Evolutionary conservation across 2,888 invertebrate genomes (phyloP).

Genomic region (Parnassius orleans): DNA sequence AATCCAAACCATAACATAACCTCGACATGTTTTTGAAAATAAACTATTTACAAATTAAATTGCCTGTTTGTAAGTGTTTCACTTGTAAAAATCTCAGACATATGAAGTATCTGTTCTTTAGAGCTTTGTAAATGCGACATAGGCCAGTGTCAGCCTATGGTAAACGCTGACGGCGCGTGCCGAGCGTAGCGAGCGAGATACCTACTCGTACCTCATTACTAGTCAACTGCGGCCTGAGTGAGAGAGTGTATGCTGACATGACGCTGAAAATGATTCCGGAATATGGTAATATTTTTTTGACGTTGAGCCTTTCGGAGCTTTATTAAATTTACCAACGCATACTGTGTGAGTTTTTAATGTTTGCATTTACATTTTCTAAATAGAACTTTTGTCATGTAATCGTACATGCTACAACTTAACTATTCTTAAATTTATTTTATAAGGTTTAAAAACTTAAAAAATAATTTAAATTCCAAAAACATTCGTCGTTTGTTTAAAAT

Average conservation of each 20-base stretch:
- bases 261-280: constrained; percentile 7
- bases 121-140: constrained; percentile 16
- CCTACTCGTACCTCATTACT: constrained; percentile 27
- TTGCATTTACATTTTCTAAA: neutral
- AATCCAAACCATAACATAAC: too few species aligned
- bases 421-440: too few species aligned
- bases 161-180: constrained; percentile 18
- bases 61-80: constrained; percentile 12
- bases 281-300: constrained; percentile 13
- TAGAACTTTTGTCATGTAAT: neutral
- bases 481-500: too few species aligned
- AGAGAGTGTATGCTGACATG: constrained; percentile 1
- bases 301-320: constrained; percentile 4
- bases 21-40: too few species aligned
- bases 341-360: neutral
- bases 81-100: constrained; percentile 21
- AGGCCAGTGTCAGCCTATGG: constrained; percentile 9
- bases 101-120: constrained; percentile 25
- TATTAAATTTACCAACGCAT: constrained; percentile 12
- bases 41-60: constrained; percentile 7
- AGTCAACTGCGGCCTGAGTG: constrained; percentile 15
- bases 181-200: constrained; percentile 2
- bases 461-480: too few species aligned
- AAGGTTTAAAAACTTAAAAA: too few species aligned
- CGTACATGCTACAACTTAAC: neutral